Base-by-base conservation (phyloP, 1,140 invertebrate genomes). In the Antheraea pernyi region DNA sequence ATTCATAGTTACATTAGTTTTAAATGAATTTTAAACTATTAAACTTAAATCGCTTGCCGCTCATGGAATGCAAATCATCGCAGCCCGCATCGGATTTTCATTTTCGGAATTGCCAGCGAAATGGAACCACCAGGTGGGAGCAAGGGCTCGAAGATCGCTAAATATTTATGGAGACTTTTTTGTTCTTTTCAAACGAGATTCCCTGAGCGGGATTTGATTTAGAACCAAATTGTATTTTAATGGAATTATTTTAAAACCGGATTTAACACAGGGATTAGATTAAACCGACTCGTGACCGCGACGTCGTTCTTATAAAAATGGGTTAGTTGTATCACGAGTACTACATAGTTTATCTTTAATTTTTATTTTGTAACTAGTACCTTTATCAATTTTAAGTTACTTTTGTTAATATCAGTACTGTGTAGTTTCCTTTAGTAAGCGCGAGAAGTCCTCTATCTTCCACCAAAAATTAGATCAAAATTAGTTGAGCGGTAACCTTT, bases 31-130 rank as follows among this genome's bases (percentile, higher is more conserved):
- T 30, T 30, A 30, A 30, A 30, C 22, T 30, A 30, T 30, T 4
- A 2, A 30, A 4, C 22, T 30, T 42, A 42, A 53, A 53, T 53
- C 46, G 46, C 46, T 53, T 16, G 46, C 0, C 46, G 4, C 46
- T 53, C 46, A 6, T 53, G 46, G 16, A 53, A 6, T 53, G 46
- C 9, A 16, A 13, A 5, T 16, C 11, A 16, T 53, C 16, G 13
- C 7, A 53, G 46, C 46, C 46, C 46, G 11, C 46, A 53, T 53
- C 46, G 9, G 46, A 53, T 53, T 53, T 53, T 53, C 46, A 53
- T 53, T 53, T 53, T 53, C 46, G 46, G 46, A 13, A 53, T 53
- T 53, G 46, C 46, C 46, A 53, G 46, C 46, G 46, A 53, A 53
- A 53, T 53, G 46, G 46, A 53, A 53, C 46, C 46, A 53, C 46